Percentiles rank a stretch among this genome's conserved stretches.
Conservation (phyloP, 2,797 vertebrate species). For the Helicolenus hilgendorfi region DNA sequence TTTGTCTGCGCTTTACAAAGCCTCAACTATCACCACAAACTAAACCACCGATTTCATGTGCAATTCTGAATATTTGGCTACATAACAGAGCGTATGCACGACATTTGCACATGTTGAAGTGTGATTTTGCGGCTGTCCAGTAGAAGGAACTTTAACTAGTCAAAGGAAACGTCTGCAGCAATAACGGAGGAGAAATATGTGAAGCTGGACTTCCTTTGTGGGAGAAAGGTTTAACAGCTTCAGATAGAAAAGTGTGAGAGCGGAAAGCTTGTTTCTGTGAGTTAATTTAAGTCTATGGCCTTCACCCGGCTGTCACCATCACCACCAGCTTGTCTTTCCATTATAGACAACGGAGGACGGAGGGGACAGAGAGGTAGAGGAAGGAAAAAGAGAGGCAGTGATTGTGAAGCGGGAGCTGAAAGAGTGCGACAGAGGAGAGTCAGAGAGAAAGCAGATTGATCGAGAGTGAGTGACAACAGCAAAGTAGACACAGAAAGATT, state of each 20-base stretch:
- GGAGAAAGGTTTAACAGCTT: neutral
- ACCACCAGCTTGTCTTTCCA: slow-evolving; percentile 41
- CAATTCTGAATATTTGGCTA: neutral
- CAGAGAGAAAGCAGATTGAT: neutral
- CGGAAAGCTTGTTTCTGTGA: slow-evolving; percentile 8
- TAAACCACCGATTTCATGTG: neutral
- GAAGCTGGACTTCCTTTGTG: slow-evolving; percentile 7
- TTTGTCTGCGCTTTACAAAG: neutral
- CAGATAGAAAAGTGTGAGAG: slow-evolving; percentile 7
- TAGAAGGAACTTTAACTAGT: slow-evolving; percentile 27
- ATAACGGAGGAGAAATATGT: neutral
- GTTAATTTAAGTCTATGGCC: slow-evolving; percentile 33
- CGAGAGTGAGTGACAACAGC: slow-evolving; percentile 12
- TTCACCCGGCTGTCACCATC: slow-evolving; percentile 45
- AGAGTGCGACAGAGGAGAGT: neutral
- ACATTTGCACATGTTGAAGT: neutral
- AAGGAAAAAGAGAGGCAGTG: slow-evolving; percentile 4
- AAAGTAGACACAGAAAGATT: slow-evolving; percentile 15
- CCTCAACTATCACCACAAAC: neutral
- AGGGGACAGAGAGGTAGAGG: neutral
- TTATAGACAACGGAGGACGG: slow-evolving; percentile 26
- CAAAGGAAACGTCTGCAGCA: slow-evolving; percentile 44
- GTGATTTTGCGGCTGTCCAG: slow-evolving; percentile 19
- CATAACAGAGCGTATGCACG: neutral
- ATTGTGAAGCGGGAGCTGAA: slow-evolving; percentile 1